Conservation (phyloP, 2,888 invertebrate genomes). For the Odontothrips loti region DNA sequence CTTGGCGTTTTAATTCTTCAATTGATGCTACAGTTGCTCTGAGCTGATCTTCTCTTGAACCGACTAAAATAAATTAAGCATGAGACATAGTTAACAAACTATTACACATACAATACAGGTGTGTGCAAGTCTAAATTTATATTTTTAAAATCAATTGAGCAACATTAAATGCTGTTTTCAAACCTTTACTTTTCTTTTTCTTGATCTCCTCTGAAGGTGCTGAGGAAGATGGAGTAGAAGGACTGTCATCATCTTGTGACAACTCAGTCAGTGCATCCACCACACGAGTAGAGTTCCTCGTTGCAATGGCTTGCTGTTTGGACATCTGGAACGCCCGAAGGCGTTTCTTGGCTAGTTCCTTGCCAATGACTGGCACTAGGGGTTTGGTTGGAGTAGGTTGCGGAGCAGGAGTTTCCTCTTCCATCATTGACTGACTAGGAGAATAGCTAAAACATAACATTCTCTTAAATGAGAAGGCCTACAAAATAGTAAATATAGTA, state of each 20-base stretch:
- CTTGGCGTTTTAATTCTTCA: not conserved
- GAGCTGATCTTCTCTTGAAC: conserved; percentile 3
- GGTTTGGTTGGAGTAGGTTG: not conserved
- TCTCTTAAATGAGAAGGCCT: not conserved
- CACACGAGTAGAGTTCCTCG: not conserved
- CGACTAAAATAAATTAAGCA: not conserved
- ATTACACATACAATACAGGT: not conserved
- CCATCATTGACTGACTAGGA: not conserved
- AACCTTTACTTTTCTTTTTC: conserved; percentile 17
- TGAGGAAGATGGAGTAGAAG: not conserved
- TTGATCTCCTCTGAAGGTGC: not conserved
- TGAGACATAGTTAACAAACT: not conserved
- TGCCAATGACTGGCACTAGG: not conserved
- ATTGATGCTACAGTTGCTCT: not conserved
- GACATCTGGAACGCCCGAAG: not conserved
- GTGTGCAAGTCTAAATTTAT: not conserved
- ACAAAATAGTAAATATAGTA: not conserved
- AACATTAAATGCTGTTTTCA: not conserved
- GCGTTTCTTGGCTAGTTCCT: conserved; percentile 14
- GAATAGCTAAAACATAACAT: not conserved
- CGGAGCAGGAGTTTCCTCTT: not conserved
- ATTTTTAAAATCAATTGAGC: not conserved
- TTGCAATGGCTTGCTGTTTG: not conserved
- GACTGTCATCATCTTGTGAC: not conserved
- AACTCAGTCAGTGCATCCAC: not conserved